Evolutionary conservation across 2,888 invertebrate species (phyloP), one percentile per base, ranked within the genome.

Genomic region (Syritta pipiens): DNA sequence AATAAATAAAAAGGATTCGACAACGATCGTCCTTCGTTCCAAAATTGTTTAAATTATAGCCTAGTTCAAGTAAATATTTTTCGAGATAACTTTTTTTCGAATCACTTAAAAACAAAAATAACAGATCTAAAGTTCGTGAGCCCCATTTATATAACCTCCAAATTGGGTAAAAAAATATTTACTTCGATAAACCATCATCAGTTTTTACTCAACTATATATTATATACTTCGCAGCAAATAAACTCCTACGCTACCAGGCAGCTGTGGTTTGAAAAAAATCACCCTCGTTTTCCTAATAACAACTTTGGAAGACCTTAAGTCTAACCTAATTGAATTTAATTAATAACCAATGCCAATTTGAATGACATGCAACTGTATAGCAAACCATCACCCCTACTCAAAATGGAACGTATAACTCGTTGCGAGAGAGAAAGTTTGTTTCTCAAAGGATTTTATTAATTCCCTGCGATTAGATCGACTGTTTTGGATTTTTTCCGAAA

Each of bases 271-370:
- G n/a, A 44, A 24, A 12, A 24, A 68, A 60, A 75, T 68, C 60
- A 59, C 55, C 28, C 48, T 49, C 22, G 35, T 60, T 68, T 62
- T 28, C 28, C 68, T 60, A 60, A 60, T 67, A 60, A 75, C 55
- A 68, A 62, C 60, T 62, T 75, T 55, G 22, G 67, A 55, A 51
- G 46, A 60, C 53, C 60, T 24, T 22, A 48, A 20, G 60, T 46
- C 35, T 35, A n/a, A 32, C 17, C 53, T 75, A 68, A 75, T 75
- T 75, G 68, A 62, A 68, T 68, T 62, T 68, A 60, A 75, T 75
- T 68, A 75, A 75, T 75, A 68, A 24, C 46, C 48, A 14, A 42
- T 55, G 67, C 55, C 75, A 68, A 75, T 46, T 55, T 42, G 68
- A 62, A 62, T 67, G 60, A 40, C 67, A 55, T 75, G 55, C 74